A percentile compares a stretch with the other conserved stretches of the same genome.
These are phyloP conservation scores for Busseola fusca DNA, from an alignment of 2,888 invertebrate species.

Conservation along the genomic window DNA sequence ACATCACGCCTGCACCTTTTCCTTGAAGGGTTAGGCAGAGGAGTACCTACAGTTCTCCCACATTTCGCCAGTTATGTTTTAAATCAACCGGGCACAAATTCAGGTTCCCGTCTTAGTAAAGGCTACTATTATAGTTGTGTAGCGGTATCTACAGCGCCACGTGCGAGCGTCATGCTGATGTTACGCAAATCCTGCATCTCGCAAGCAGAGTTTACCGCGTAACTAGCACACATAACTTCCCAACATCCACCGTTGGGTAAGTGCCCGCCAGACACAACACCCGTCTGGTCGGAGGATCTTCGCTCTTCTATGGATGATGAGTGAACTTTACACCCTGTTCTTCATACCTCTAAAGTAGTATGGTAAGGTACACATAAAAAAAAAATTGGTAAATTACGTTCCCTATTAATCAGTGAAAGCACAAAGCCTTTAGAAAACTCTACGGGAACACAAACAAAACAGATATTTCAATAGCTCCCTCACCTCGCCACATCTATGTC, in stretches of 20 bases:
- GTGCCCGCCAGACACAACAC: no score
- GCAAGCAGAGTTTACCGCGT: no score
- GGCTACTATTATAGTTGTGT: not conserved
- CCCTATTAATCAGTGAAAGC: constrained; percentile 12
- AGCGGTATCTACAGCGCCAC: no score
- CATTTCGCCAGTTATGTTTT: not conserved
- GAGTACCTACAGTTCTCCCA: not conserved
- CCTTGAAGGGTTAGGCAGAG: not conserved
- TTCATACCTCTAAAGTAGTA: no score
- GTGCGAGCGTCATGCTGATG: no score
- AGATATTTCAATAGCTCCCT: constrained; percentile 20
- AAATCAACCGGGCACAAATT: not conserved
- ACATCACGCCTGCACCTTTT: not conserved
- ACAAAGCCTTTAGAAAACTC: constrained; percentile 11
- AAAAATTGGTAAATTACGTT: not conserved
- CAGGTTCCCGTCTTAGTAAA: not conserved
- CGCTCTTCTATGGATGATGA: no score
- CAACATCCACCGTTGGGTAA: no score
- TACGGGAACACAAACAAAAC: constrained; percentile 23
- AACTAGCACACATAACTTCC: no score
- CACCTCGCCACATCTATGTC: constrained; percentile 41
- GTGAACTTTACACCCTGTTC: no score
- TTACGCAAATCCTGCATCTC: no score
- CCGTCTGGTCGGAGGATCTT: no score
- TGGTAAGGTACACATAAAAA: no score